Conservation (phyloP, 2,113 vertebrate genomes). For the human region DNA sequence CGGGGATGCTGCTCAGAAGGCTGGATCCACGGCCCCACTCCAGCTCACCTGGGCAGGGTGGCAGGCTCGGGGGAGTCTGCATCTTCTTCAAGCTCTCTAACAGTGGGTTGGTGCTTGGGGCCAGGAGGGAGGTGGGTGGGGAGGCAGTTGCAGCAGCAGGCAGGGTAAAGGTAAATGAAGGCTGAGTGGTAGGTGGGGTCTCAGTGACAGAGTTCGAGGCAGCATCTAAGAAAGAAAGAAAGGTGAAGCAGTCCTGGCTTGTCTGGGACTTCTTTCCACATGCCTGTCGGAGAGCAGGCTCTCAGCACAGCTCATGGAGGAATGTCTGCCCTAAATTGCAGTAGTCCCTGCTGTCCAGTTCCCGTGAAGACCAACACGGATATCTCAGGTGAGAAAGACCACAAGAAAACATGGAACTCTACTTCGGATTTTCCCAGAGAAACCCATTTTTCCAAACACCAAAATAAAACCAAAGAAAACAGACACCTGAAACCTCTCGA, state of each 20-base stretch:
- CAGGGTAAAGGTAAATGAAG: background rate
- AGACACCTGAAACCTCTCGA: background rate
- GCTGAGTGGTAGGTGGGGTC: background rate
- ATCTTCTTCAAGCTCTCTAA: constrained; percentile 86
- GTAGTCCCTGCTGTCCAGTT: background rate
- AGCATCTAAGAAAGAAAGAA: constrained; percentile 61
- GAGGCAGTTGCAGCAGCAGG: background rate
- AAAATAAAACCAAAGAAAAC: background rate
- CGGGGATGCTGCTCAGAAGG: background rate
- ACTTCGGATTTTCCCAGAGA: background rate
- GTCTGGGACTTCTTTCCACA: background rate
- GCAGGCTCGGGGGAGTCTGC: constrained; percentile 60
- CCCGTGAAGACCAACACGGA: background rate
- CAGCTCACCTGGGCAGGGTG: constrained; percentile 71
- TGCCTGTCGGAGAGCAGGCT: fast-evolving
- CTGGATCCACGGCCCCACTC: fast-evolving
- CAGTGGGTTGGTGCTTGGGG: constrained; percentile 29
- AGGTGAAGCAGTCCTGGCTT: background rate
- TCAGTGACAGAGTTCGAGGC: constrained; percentile 66
- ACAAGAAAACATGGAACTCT: background rate
- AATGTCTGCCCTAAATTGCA: background rate
- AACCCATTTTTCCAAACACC: background rate
- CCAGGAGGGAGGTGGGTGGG: background rate
- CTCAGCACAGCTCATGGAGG: background rate
- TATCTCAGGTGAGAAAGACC: background rate